These are phyloP conservation scores for Aromia moschata DNA, from an alignment of 2,888 invertebrate species.

Conservation along the genomic window DNA sequence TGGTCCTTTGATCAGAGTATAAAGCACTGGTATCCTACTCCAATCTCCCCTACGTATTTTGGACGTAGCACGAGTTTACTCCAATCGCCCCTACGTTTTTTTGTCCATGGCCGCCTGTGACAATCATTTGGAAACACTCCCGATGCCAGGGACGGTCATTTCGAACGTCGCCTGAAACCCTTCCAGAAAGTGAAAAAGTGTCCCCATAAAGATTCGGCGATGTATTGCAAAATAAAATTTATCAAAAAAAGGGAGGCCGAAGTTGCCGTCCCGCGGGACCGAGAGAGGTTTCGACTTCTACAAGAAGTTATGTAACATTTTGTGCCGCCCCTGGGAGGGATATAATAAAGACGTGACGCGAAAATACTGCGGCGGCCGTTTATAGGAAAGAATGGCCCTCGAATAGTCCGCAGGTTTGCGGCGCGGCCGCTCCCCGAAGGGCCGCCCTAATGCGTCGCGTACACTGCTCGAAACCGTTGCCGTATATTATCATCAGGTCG, in stretches of 20 bases:
- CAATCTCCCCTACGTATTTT: no score
- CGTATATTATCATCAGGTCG: slow-evolving; percentile 58
- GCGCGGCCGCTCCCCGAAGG: slow-evolving; percentile 53
- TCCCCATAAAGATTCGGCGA: no score
- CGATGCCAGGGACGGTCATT: no score
- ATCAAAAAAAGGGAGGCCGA: slow-evolving; percentile 55
- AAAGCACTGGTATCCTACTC: no score
- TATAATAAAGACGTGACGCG: slow-evolving; percentile 65
- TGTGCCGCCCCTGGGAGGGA: slow-evolving; percentile 62
- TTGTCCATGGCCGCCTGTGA: no score
- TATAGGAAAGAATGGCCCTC: slow-evolving; percentile 60
- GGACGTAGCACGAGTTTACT: no score
- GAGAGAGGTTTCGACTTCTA: slow-evolving; percentile 61
- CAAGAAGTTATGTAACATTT: slow-evolving; percentile 65
- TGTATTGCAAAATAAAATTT: slow-evolving; percentile 52
- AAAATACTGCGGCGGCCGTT: slow-evolving; percentile 60
- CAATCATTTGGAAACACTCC: no score
- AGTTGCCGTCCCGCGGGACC: slow-evolving; percentile 52
- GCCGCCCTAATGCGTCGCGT: slow-evolving; percentile 53
- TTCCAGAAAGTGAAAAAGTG: no score
- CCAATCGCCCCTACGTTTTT: no score
- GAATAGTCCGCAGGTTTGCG: slow-evolving; percentile 48
- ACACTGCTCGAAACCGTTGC: slow-evolving; percentile 53
- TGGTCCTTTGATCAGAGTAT: no score
- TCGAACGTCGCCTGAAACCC: no score